Evolutionary conservation across 2,888 invertebrate species (phyloP).

Genomic region (Halictus quadricinctus): DNA sequence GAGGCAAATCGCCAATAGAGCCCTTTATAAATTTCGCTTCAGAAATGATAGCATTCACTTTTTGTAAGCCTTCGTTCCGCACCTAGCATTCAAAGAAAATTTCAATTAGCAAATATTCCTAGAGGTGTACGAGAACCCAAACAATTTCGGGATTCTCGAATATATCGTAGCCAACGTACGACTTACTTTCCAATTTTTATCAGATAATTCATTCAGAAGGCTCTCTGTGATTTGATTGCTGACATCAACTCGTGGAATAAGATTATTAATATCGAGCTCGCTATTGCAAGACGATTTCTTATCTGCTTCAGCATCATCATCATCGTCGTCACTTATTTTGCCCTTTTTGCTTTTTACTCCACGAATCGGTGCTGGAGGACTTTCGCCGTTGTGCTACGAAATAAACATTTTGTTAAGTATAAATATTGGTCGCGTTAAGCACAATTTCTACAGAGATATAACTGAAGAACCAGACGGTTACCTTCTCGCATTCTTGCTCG

Average conservation of each 20-base stretch:
- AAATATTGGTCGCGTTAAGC: neutral
- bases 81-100: slow-evolving; percentile 68
- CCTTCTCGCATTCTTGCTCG: slow-evolving; percentile 92
- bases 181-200: slow-evolving; percentile 95
- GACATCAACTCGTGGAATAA: slow-evolving; percentile 91
- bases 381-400: slow-evolving; percentile 71
- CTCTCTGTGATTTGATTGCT: slow-evolving; percentile 92
- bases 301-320: slow-evolving; percentile 82
- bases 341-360: slow-evolving; percentile 69
- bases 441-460: neutral
- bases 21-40: slow-evolving; percentile 92
- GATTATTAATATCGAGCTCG: slow-evolving; percentile 84
- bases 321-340: slow-evolving; percentile 75
- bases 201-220: slow-evolving; percentile 90
- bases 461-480: slow-evolving; percentile 70
- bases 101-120: neutral
- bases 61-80: slow-evolving; percentile 84
- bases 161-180: neutral
- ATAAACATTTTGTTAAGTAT: neutral
- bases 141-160: neutral
- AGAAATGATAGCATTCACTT: slow-evolving; percentile 88
- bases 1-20: slow-evolving; percentile 92
- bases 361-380: slow-evolving; percentile 72
- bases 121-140: neutral
- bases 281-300: slow-evolving; percentile 83